Percentiles rank a stretch among this genome's conserved stretches.
These are phyloP conservation scores for Cactoblastis cactorum DNA, from an alignment of 2,888 invertebrate genomes.

Conservation along the genomic window DNA sequence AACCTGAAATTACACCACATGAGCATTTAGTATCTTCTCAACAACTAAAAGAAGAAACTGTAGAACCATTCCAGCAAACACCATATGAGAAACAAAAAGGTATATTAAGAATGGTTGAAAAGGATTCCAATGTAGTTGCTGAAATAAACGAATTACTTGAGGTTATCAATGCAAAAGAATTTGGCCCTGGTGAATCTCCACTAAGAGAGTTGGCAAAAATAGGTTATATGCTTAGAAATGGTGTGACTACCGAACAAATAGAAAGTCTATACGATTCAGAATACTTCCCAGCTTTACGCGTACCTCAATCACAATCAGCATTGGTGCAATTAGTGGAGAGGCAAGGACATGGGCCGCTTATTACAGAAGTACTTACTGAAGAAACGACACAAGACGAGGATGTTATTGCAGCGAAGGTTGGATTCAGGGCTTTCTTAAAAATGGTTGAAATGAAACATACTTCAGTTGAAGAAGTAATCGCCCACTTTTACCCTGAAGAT, in stretches of 20 bases:
- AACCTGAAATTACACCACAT: slow-evolving; percentile 73
- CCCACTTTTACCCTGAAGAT: slow-evolving; percentile 90
- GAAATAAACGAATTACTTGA: slow-evolving; percentile 88
- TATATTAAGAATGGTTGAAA: slow-evolving; percentile 74
- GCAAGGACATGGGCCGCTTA: slow-evolving; percentile 88
- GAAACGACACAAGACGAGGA: slow-evolving; percentile 89
- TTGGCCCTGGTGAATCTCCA: slow-evolving; percentile 89
- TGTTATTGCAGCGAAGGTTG: slow-evolving; percentile 87
- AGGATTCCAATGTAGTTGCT: slow-evolving; percentile 80
- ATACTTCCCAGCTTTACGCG: slow-evolving; percentile 87
- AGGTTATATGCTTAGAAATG: slow-evolving; percentile 86
- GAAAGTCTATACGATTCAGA: slow-evolving; percentile 88
- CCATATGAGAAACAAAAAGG: slow-evolving; percentile 78
- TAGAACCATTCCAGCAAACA: slow-evolving; percentile 73
- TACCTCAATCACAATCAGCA: slow-evolving; percentile 91
- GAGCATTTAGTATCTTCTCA: slow-evolving; percentile 80
- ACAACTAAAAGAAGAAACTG: slow-evolving; percentile 76
- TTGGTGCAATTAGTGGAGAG: slow-evolving; percentile 91
- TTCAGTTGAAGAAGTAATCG: slow-evolving; percentile 90
- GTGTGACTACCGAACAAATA: slow-evolving; percentile 87
- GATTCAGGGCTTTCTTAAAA: slow-evolving; percentile 91
- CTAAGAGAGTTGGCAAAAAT: slow-evolving; percentile 90
- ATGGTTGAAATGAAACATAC: slow-evolving; percentile 90
- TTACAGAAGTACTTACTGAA: slow-evolving; percentile 89
- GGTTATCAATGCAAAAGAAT: slow-evolving; percentile 86